Base-by-base conservation (phyloP, 2,797 vertebrate species). In the Acrocephalus scirpaceus region DNA sequence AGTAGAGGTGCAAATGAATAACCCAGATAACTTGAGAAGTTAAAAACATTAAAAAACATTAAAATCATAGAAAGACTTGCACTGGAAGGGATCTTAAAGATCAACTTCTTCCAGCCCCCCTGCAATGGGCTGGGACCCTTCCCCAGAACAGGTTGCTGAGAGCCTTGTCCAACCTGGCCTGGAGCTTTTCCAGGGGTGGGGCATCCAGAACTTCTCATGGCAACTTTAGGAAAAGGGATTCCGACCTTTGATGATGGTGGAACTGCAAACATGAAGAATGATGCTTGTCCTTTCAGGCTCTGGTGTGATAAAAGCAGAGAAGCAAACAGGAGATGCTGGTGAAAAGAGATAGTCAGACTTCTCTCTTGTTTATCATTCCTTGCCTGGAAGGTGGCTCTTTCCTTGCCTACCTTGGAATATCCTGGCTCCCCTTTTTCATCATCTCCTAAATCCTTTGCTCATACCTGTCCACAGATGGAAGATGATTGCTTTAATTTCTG, bases 81-180 rank as follows among this genome's bases (percentile, higher is more conserved):
- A 30, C 22, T 65, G 21, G 38, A 71, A 83, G 25, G 8, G 13
- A 34, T 19, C 45, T 40, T 64, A n/a, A 57, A 34, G 6, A 45
- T 38, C 5, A 16, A 11, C 23, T 19, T 12, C 5, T 26, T 51
- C 51, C 19, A 70, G 3, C 0, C 0, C 8, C 13, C 11, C 27
- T 65, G 45, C 25, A 42, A 11, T 45, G 38, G 40, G 8, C 47
- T 67, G 40, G 17, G 20, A 47, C 40, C 8, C n/a, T 67, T 47
- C 23, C n/a, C 21, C 10, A 45, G 32, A 62, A 13, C 5, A 19
- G 25, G 8, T 4, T 83, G 25, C 8, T 58, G n/a, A 71, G 65
- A 51, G 6, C 21, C 29, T 44, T 3, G 0, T 40, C 8, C 65
- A 71, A 1, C 14, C 11, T 13, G 44, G 3, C 14, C n/a, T 71